These are phyloP conservation scores for Sinotaia quadrata DNA, from an alignment of 2,888 invertebrate genomes.

Conservation along the genomic window DNA sequence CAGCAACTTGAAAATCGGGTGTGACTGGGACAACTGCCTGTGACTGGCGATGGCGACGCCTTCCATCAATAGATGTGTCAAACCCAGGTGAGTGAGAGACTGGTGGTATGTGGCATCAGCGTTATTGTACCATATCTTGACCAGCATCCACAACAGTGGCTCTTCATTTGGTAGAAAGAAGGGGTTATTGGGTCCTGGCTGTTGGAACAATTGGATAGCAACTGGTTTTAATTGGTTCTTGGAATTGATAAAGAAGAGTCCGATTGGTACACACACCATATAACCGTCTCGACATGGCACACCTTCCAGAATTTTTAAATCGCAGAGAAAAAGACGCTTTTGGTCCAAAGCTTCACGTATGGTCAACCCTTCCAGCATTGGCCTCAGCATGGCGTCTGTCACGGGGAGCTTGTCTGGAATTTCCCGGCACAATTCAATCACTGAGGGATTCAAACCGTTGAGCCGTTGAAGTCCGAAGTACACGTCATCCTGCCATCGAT, in stretches of 20 bases:
- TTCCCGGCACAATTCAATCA: conserved; percentile 70
- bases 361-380: conserved; percentile 67
- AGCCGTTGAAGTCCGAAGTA: conserved; percentile 73
- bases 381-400: conserved; percentile 63
- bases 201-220: conserved; percentile 73
- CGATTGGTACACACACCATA: conserved; percentile 71
- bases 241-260: conserved; percentile 72
- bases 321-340: conserved; percentile 71
- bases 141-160: no score
- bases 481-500: conserved; percentile 70
- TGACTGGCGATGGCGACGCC: background rate
- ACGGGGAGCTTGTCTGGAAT: conserved; percentile 73
- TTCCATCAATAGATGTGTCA: background rate
- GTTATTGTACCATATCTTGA: conserved; percentile 72
- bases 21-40: background rate
- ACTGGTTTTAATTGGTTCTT: conserved; percentile 71
- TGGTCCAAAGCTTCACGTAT: conserved; percentile 64
- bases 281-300: conserved; percentile 58
- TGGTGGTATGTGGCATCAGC: conserved; percentile 72
- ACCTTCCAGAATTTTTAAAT: conserved; percentile 67
- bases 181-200: conserved; percentile 71
- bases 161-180: no score
- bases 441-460: conserved; percentile 73
- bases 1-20: background rate
- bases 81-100: conserved; percentile 69